phyloP scores from a whole-genome alignment of 2,113 vertebrate species.

The Brienomyrus longianalis region DNA sequence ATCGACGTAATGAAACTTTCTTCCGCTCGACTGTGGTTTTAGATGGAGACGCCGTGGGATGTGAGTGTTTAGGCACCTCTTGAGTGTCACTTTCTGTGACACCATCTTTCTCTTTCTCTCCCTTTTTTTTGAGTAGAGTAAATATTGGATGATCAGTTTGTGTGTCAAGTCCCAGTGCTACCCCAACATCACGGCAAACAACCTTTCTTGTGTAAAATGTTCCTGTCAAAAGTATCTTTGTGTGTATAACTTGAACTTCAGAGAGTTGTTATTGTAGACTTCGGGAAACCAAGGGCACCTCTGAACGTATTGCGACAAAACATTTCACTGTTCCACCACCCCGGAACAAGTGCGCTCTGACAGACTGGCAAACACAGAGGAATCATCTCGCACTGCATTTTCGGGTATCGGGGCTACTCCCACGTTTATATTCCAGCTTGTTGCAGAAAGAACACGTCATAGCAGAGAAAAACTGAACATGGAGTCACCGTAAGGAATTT shows the following conservation, averaged over 20 bases:
- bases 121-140: background rate
- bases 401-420: background rate
- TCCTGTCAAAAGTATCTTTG: constrained; percentile 6
- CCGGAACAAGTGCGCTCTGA: background rate
- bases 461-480: background rate
- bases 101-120: background rate
- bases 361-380: background rate
- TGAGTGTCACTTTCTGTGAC: background rate
- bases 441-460: background rate
- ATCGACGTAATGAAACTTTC: constrained; percentile 13
- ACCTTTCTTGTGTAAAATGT: constrained; percentile 10
- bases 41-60: background rate
- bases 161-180: background rate
- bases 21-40: background rate
- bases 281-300: background rate
- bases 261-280: background rate
- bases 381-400: background rate
- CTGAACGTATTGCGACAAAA: background rate
- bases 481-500: background rate
- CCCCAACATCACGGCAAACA: constrained; percentile 7
- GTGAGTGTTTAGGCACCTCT: background rate
- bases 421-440: background rate
- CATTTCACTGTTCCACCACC: background rate
- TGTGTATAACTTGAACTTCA: background rate
- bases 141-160: constrained; percentile 11